Evolutionary conservation across 2,888 invertebrate genomes (phyloP), one percentile per base, ranked within the genome.

Genomic region (Nasonia oneida): DNA sequence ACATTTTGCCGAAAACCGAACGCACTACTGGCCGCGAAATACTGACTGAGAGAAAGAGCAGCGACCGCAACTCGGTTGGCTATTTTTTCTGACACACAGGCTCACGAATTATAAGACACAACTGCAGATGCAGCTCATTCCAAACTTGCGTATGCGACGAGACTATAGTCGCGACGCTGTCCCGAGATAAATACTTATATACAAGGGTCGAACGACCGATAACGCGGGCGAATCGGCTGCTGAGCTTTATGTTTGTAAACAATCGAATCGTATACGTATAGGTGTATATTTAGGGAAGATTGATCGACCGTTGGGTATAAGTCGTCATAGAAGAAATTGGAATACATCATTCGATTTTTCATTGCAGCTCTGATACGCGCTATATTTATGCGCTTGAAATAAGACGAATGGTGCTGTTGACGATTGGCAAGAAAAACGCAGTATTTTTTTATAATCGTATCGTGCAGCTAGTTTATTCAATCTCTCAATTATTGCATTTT

Each of bases 391-490:
- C 4, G 37, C 3, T 37, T 37, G 6, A 42, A 47, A 29, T 29
- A 29, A 47, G 47, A 47, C 2, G 47, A 12, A 47, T 47, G 47
- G 47, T 12, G 47, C 1, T 47, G 47, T 47, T 12, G 29, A 15
- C 1, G 37, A 14, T 37, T 70, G 2, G 1, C 2, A 70, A 37
- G 18, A 70, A 39, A 71, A 37, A 14, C 53, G 15, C 73, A 42
- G 23, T 29, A 23, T 73, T 73, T 23, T 33, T 39, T 73, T 23
- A 70, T 85, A 70, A 61, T 81, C 83, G 76, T 67, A 83, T 42
- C 33, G 79, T 83, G 83, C 83, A 86, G 42, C 70, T 86, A 47
- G 47, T 86, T 86, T 86, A 86, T 86, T 82, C 23, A 74, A 82
- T 64, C 18, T 86, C 37, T 79, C 29, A 85, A 75, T 82, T 85